Percentiles rank a stretch among this genome's conserved stretches.
Conservation (phyloP, 2,113 vertebrate species). For the Uria aalge region DNA sequence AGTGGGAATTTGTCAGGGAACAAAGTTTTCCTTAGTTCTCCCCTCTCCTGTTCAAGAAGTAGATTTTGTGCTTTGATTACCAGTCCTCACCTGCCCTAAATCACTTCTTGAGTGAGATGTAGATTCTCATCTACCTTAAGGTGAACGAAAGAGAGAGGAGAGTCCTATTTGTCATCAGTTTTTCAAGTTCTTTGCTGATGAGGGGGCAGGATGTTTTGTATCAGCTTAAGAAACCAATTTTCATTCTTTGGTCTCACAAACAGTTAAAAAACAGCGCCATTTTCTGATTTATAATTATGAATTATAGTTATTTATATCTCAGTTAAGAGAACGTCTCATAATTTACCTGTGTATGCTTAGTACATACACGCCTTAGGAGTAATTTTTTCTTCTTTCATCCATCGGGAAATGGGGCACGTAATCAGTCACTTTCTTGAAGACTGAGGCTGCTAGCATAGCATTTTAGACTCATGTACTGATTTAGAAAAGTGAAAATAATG, state of each 20-base stretch:
- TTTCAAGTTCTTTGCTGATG: not conserved
- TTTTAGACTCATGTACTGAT: not conserved
- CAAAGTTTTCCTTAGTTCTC: not conserved
- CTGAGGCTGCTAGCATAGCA: not conserved
- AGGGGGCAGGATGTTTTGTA: not conserved
- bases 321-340: not conserved
- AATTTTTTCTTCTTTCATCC: not conserved
- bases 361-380: not conserved
- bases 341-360: not conserved
- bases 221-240: not conserved
- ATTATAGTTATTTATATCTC: not conserved
- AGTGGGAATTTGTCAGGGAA: not conserved
- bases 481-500: not conserved
- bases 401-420: fast-evolving
- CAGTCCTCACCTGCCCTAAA: not conserved
- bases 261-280: not conserved
- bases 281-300: not conserved
- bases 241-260: not conserved
- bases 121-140: not conserved
- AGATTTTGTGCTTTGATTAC: not conserved
- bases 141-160: not conserved
- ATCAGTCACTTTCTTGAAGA: not conserved
- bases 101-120: not conserved
- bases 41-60: not conserved
- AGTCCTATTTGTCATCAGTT: not conserved